Evolutionary conservation across 2,797 vertebrate species (phyloP), one percentile per base, ranked within the genome.

Genomic region (Pseudomugil gertrudae): DNA sequence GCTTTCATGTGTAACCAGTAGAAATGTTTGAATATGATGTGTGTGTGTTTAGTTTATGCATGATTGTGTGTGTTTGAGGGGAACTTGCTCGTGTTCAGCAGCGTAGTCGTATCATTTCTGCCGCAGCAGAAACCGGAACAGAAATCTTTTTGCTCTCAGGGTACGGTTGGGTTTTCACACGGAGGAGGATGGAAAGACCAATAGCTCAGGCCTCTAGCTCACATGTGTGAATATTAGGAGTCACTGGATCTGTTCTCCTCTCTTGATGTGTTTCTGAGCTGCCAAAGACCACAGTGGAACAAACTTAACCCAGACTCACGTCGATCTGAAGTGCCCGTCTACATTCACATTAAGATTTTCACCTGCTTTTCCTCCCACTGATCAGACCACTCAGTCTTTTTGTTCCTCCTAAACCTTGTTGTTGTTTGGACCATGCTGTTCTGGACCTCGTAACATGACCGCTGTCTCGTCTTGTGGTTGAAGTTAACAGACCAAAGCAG

Each of bases 191-290:
- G 71, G 77, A 81, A 65, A 47, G 86, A 83, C 76, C 83, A 84
- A 78, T 71, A 83, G 90, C 92, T 93, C 93, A 92, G 93, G 90
- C 91, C 76, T 90, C 81, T 73, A 70, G 84, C 76, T 84, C 56
- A 26, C 59, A 71, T 57, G 8, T 63, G 66, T 38, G 66, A 77
- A 63, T 66, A 56, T 30, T 56, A 63, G 60, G 80, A 86, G 95
- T 96, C 95, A 95, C 95, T 95, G 95, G 95, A 96, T 95, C 95
- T 76, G 95, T 94, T 90, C 70, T 88, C 76, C 94, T 96, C 93
- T 95, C 93, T 95, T 92, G 92, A 93, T 93, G 89, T 93, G 90
- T 95, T 52, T 84, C 93, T 93, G 94, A 95, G 95, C 96, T 98
- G 96, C 96, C 96, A 97, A 98, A 98, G 96, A 98, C 81, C 83